Base-by-base conservation (phyloP, 2,888 invertebrate genomes). In the Empis livida region DNA sequence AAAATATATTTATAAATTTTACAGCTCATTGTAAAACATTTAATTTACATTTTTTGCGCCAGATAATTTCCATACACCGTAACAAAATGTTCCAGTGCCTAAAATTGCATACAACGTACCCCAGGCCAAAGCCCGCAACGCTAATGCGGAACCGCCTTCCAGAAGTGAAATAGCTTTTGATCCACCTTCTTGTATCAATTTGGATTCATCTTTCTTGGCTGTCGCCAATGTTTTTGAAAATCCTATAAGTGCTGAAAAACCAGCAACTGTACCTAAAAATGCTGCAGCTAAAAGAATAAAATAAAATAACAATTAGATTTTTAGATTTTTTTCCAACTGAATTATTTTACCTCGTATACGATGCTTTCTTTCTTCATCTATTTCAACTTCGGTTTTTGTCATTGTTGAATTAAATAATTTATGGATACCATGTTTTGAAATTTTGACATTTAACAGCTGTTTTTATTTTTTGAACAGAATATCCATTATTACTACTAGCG, bases 51-150 rank as follows among this genome's bases (percentile, higher is more conserved):
- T 79, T 59, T 78, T 77, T 20, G 90, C 92, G 47, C 92, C 93
- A 38, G 91, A 82, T 13, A 91, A 61, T 69, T 92, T 93, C 88
- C 91, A 94, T 49, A 91, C 76, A 11, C 82, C 79, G 67, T 82
- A 90, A 62, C 84, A 88, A 45, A 94, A 66, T 44, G 84, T 65
- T 10, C 88, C 79, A 47, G 91, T 88, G 1, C 93, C 93, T 32
- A 84, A 72, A n/a, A 91, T 71, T 0, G 94, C 90, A 68, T 87
- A 92, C 1, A 92, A 54, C 0, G 89, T 84, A 3, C 92, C 94
- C 84, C 88, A 86, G 9, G 84, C 86, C 1, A 95, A 72, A 0
- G 95, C 95, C 61, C 88, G 75, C 45, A 87, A 54, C 1, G 94
- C 94, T 49, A 94, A 71, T 5, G 78, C 73, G 5, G 82, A 80